Evolutionary conservation across 2,888 invertebrate species (phyloP).

Genomic region (Marronus borbonicus): DNA sequence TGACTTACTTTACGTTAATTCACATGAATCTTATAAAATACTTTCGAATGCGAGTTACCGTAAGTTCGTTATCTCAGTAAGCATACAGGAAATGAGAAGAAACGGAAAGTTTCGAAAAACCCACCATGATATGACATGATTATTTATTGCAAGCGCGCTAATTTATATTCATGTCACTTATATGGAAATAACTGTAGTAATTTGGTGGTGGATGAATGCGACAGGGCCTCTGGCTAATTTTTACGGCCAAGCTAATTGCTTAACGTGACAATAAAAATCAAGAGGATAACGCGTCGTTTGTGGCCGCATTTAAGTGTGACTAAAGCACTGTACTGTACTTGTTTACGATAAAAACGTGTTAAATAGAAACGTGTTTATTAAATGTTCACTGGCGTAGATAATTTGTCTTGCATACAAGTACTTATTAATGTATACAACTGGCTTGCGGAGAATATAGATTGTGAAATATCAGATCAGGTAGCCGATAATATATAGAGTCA

Average conservation of each 20-base stretch:
- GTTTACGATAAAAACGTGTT: background rate
- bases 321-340: background rate
- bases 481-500: background rate
- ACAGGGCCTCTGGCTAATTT: background rate
- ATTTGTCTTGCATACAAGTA: background rate
- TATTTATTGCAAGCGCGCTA: background rate
- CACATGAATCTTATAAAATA: background rate
- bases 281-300: background rate
- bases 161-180: slow-evolving; percentile 2
- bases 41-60: background rate
- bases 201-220: background rate
- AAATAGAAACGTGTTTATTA: background rate
- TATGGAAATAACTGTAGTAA: slow-evolving; percentile 14
- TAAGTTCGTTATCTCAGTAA: background rate
- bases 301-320: background rate
- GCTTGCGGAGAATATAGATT: background rate
- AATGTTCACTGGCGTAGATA: background rate
- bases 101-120: background rate
- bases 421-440: background rate
- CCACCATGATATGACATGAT: background rate
- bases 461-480: background rate
- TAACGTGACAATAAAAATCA: background rate
- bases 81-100: background rate
- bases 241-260: background rate
- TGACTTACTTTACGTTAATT: background rate